Evolutionary conservation across 2,113 vertebrate species (phyloP), one percentile per base, ranked within the genome.

Genomic region (Myiozetetes cayanensis): DNA sequence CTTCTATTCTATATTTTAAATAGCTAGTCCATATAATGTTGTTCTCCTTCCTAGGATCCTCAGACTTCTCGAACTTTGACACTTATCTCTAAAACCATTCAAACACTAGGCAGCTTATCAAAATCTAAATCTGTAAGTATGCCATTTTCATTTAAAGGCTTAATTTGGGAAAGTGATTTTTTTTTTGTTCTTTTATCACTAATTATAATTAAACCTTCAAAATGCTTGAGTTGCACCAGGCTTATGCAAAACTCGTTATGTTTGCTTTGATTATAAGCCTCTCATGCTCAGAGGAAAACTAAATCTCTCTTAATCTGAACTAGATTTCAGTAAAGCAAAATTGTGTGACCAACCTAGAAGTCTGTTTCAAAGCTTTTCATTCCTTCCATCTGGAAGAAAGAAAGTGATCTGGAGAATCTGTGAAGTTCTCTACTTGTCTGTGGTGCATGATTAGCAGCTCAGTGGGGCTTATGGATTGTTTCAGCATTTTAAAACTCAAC

Each of bases 41-140:
- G 8, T 90, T 49, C 43, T 50, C 28, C 63, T 82, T 93, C 33
- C 44, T 96, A 99, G 99, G 99, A 99, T 92, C 98, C 98, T 2
- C 98, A 98, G 95, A 99, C 99, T 8, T 99, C 99, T 33, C 98
- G 99, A 96, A 99, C 99, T 31, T 98, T 99, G 94, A 99, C 99
- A 0, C 99, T 99, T 53, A 99, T 99, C 96, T 99, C 99, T 72
- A 99, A 99, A 98, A 99, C 99, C 5, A 99, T 99, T 96, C 99
- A 99, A 97, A 99, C 99, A 3, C 97, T 99, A 41, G 99, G 99
- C 90, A 99, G 99, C 92, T 98, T 99, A 44, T 99, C 99, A 86
- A 99, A 99, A 94, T 99, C 99, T n/a, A 99, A 99, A 98, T 99
- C 99, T 91, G 99, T 99, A 96, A 98, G 99, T 98, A 91, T 90